These are phyloP conservation scores for Pyxicephalus adspersus DNA, from an alignment of 2,113 vertebrate species.

Conservation along the genomic window DNA sequence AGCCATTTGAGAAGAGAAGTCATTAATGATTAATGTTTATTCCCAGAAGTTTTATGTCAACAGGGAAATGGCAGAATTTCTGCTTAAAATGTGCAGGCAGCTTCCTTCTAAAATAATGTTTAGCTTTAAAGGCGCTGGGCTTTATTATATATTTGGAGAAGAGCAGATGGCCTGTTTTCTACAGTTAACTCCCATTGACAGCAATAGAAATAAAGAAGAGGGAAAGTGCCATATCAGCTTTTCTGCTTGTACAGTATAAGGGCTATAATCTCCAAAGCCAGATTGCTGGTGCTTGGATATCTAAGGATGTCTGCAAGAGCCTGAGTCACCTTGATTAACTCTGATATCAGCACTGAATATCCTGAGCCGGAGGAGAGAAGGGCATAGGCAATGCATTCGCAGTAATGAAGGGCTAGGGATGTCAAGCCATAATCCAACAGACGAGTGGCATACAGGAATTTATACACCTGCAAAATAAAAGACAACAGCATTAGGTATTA, in stretches of 20 bases:
- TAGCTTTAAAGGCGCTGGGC: constrained; percentile 4
- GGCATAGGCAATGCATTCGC: constrained; percentile 74
- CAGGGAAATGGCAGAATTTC: constrained; percentile 39
- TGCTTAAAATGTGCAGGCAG: not conserved
- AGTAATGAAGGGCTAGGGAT: constrained; percentile 87
- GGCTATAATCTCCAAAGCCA: constrained; percentile 37
- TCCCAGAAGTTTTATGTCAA: constrained; percentile 39
- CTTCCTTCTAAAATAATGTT: constrained; percentile 36
- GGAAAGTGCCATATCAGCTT: constrained; percentile 7
- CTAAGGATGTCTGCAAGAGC: constrained; percentile 5
- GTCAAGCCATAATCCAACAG: constrained; percentile 83
- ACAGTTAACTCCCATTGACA: constrained; percentile 7
- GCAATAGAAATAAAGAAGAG: constrained; percentile 7
- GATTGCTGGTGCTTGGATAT: constrained; percentile 27
- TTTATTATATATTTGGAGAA: constrained; percentile 9
- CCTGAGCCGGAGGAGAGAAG: constrained; percentile 72
- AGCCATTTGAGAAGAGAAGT: constrained; percentile 21
- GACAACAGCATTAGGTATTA: not conserved
- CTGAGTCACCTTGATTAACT: constrained; percentile 80
- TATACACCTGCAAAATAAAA: constrained; percentile 77
- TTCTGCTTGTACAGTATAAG: constrained; percentile 22
- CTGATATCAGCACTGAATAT: constrained; percentile 70
- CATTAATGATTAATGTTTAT: constrained; percentile 44
- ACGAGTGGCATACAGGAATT: constrained; percentile 86
- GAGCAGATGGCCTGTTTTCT: constrained; percentile 23